These are phyloP conservation scores for Emydura subglobosa DNA, from an alignment of 2,113 vertebrate species.

Conservation along the genomic window DNA sequence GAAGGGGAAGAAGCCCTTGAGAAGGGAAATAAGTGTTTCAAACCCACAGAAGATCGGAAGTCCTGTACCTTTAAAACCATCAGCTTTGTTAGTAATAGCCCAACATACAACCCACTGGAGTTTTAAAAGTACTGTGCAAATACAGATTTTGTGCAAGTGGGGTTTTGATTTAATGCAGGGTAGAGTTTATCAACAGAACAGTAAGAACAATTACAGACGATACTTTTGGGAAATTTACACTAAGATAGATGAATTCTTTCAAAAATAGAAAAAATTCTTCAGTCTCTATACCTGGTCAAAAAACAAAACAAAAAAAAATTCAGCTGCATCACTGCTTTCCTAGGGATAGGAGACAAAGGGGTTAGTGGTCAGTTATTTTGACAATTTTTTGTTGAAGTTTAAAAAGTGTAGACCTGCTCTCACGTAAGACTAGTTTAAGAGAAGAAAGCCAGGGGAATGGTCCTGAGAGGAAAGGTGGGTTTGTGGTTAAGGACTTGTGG, in stretches of 20 bases:
- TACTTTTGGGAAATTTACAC: background rate
- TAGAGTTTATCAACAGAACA: accelerated
- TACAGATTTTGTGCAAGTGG: background rate
- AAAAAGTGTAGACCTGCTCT: no score
- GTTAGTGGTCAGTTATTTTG: no score
- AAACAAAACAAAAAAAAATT: no score
- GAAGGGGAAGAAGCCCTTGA: background rate
- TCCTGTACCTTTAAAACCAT: background rate
- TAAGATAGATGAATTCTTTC: background rate
- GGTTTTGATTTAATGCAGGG: background rate
- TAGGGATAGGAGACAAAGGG: no score
- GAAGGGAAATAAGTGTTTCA: background rate
- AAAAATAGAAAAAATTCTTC: background rate
- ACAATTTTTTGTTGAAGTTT: no score
- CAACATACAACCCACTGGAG: background rate
- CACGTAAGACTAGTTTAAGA: no score
- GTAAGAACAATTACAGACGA: background rate
- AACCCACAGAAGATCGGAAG: background rate
- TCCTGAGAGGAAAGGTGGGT: no score
- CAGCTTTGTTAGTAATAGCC: accelerated
- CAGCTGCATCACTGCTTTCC: no score
- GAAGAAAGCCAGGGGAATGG: no score
- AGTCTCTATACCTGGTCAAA: no score
- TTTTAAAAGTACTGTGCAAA: background rate
- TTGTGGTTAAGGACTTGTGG: no score